Percentiles rank a stretch among this genome's conserved stretches.
Evolutionary conservation across 2,888 invertebrate species (phyloP).

Genomic region (Chamaedrilus cognettii): DNA sequence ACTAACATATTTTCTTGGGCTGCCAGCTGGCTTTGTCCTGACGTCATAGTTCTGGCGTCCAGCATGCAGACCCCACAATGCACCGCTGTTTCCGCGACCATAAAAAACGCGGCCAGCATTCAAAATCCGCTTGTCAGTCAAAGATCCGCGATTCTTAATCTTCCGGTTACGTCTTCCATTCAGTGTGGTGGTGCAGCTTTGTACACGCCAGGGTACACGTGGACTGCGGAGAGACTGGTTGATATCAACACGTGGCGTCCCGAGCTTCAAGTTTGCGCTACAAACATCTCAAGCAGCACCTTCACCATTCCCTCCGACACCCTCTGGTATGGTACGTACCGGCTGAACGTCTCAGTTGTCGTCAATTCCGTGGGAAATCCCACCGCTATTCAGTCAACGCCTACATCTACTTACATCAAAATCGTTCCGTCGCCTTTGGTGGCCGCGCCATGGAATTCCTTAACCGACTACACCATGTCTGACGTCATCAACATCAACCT

Average conservation of each 20-base stretch:
- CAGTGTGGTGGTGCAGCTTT: conserved; percentile 6
- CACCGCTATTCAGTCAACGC: conserved; percentile 22
- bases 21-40: no score
- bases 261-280: conserved; percentile 33
- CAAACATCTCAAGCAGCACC: conserved; percentile 1
- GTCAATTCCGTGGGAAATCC: conserved; percentile 11
- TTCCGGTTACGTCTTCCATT: conserved; percentile 13
- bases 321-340: conserved; percentile 45
- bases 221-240: conserved; percentile 22
- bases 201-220: conserved; percentile 21
- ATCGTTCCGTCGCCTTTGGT: conserved; percentile 33
- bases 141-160: conserved; percentile 23
- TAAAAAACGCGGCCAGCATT: background rate
- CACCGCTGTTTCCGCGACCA: no score
- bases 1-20: no score
- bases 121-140: no score
- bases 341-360: conserved; percentile 44
- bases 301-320: conserved; percentile 31
- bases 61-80: no score
- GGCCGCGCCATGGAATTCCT: conserved; percentile 23
- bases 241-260: conserved; percentile 33
- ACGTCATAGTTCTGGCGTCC: no score
- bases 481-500: conserved; percentile 27
- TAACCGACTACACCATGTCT: conserved; percentile 16
- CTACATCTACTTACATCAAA: conserved; percentile 26